Percentiles rank a stretch among this genome's conserved stretches.
These are phyloP conservation scores for Philhelius pedissequus DNA, from an alignment of 2,888 invertebrate species.

Conservation along the genomic window DNA sequence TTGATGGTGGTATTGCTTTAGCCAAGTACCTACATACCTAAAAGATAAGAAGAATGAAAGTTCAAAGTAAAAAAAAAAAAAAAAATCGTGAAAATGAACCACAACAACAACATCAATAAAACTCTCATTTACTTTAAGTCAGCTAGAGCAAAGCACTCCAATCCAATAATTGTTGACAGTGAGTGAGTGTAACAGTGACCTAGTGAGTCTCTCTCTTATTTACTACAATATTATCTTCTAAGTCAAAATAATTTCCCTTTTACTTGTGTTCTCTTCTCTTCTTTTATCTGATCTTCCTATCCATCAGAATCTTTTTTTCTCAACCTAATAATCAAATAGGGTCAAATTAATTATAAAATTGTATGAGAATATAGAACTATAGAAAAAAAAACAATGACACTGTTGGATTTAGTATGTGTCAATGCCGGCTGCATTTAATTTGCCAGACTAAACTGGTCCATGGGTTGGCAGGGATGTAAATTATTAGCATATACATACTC, in stretches of 20 bases:
- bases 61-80: conserved; percentile 58
- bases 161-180: background rate
- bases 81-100: background rate
- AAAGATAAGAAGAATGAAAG: conserved; percentile 59
- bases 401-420: background rate
- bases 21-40: too few species aligned
- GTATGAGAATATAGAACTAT: background rate
- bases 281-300: background rate
- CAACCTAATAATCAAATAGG: conserved; percentile 56
- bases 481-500: too few species aligned
- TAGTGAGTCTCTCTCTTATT: conserved; percentile 52
- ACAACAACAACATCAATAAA: background rate
- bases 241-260: conserved; percentile 43
- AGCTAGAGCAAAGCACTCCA: conserved; percentile 4
- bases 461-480: background rate
- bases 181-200: conserved; percentile 54
- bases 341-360: conserved; percentile 61
- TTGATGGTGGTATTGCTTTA: background rate
- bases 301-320: background rate
- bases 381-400: background rate
- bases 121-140: background rate
- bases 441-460: background rate
- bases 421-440: background rate
- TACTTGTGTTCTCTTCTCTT: background rate
- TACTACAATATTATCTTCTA: conserved; percentile 30